phyloP scores from a whole-genome alignment of 2,888 invertebrate species.

The Caprella mutica region DNA sequence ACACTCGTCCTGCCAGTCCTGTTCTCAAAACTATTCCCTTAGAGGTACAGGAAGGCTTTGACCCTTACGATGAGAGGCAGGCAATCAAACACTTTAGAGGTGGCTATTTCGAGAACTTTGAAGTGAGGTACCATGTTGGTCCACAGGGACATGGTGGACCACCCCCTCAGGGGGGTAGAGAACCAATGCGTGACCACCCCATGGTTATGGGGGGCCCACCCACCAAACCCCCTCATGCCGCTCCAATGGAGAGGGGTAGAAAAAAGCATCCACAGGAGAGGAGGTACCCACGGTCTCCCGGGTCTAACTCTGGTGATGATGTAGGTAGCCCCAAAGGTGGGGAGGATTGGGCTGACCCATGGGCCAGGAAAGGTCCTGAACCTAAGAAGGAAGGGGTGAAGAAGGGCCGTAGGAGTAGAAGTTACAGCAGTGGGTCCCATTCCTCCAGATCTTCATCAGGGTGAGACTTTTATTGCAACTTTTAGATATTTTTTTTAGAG shows the following conservation, averaged over 20 bases:
- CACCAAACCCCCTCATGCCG: background rate
- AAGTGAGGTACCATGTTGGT: slow-evolving; percentile 31
- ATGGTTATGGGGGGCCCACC: background rate
- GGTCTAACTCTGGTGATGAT: background rate
- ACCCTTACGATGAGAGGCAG: slow-evolving; percentile 29
- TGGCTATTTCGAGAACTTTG: slow-evolving; percentile 34
- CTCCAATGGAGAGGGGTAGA: too few relatives aligned
- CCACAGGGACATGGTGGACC: background rate
- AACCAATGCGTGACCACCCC: background rate
- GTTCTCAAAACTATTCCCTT: slow-evolving; percentile 31
- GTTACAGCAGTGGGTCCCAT: slow-evolving; percentile 26
- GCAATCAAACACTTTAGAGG: slow-evolving; percentile 31
- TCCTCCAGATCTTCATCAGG: slow-evolving; percentile 20
- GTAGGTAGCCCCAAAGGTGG: slow-evolving; percentile 9
- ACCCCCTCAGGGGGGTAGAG: slow-evolving; percentile 11
- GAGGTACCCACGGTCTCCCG: background rate
- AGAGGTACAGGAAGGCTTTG: slow-evolving; percentile 18
- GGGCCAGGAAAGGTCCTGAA: slow-evolving; percentile 26
- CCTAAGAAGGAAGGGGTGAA: slow-evolving; percentile 8
- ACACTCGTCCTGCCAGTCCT: slow-evolving; percentile 58
- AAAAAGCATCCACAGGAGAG: too few relatives aligned
- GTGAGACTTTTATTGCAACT: too few relatives aligned
- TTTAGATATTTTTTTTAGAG: too few relatives aligned
- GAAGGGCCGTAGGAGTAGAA: slow-evolving; percentile 19
- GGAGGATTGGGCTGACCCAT: slow-evolving; percentile 31